Conservation (phyloP, 2,888 invertebrate genomes). For the Koerneria pararmatus region DNA sequence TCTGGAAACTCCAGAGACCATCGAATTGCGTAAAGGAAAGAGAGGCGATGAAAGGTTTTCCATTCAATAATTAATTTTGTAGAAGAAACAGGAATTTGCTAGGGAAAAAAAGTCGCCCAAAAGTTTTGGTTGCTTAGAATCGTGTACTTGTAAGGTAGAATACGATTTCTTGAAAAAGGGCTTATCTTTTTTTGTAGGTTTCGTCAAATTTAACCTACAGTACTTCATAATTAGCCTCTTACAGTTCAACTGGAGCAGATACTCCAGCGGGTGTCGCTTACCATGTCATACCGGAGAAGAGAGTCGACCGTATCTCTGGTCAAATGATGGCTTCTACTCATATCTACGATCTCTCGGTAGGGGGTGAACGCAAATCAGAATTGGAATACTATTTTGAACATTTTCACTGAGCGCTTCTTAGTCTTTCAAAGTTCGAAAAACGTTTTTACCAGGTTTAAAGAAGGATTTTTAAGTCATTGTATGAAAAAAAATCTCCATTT, state of each 20-base stretch:
- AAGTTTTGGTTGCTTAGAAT: too few species aligned
- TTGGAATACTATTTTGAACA: neutral
- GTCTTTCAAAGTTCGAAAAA: too few species aligned
- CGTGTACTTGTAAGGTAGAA: neutral
- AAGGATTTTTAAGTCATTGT: too few species aligned
- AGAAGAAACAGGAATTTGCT: too few species aligned
- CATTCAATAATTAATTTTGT: too few species aligned
- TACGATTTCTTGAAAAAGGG: neutral
- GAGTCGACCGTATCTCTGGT: conserved; percentile 74
- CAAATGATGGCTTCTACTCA: conserved; percentile 89
- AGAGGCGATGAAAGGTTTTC: conserved; percentile 89
- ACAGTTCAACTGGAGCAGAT: conserved; percentile 45
- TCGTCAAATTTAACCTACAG: neutral
- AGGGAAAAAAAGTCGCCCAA: too few species aligned
- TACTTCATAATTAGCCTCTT: neutral
- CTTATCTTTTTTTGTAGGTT: neutral
- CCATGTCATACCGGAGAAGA: conserved; percentile 89
- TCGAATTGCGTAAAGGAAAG: conserved; percentile 92
- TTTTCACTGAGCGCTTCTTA: too few species aligned
- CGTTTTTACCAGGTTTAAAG: too few species aligned
- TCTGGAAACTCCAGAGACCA: conserved; percentile 95
- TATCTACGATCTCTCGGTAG: conserved; percentile 83
- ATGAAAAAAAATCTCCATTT: too few species aligned
- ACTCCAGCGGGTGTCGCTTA: conserved; percentile 70
- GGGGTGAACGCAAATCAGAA: conserved; percentile 15